A percentile compares a stretch with the other conserved stretches of the same genome.
These are phyloP conservation scores for Parnassius smintheus DNA, from an alignment of 2,888 invertebrate genomes.

Conservation along the genomic window DNA sequence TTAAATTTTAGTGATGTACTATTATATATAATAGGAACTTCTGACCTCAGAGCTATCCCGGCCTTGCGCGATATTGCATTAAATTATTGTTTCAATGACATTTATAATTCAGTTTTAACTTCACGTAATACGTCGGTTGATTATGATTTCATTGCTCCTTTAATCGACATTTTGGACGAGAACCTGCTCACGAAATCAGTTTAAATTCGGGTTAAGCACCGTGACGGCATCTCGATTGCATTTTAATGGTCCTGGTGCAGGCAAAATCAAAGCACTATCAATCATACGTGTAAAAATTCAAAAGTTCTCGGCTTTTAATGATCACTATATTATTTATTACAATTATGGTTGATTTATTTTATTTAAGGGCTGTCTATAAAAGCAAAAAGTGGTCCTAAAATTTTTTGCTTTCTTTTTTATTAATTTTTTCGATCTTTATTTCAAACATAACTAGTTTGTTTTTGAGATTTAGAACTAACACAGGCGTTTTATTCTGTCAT, in stretches of 20 bases:
- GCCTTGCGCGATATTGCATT: too few species aligned
- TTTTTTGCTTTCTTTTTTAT: too few species aligned
- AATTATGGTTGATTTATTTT: conserved; percentile 7
- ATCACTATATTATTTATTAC: conserved; percentile 2
- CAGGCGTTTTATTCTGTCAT: too few species aligned
- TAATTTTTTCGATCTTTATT: too few species aligned
- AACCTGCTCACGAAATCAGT: conserved; percentile 11
- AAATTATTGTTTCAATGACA: not conserved
- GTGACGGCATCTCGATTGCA: conserved; percentile 34
- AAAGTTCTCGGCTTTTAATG: conserved; percentile 20
- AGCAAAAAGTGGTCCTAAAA: not conserved
- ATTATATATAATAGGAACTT: too few species aligned
- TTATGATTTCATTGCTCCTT: conserved; percentile 7
- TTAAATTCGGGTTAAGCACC: conserved; percentile 34
- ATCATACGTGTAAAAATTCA: conserved; percentile 32
- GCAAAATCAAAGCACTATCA: conserved; percentile 28
- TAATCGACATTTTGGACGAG: conserved; percentile 4
- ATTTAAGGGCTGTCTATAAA: not conserved
- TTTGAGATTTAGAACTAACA: too few species aligned
- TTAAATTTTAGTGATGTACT: too few species aligned
- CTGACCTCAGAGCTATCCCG: too few species aligned
- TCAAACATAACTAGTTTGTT: too few species aligned
- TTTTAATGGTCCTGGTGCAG: conserved; percentile 38
- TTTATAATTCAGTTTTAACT: conserved; percentile 7
- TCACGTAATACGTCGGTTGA: not conserved